A percentile compares a stretch with the other conserved stretches of the same genome.
Conservation (phyloP, 2,797 vertebrate genomes). For the Toxotes lorentzi region DNA sequence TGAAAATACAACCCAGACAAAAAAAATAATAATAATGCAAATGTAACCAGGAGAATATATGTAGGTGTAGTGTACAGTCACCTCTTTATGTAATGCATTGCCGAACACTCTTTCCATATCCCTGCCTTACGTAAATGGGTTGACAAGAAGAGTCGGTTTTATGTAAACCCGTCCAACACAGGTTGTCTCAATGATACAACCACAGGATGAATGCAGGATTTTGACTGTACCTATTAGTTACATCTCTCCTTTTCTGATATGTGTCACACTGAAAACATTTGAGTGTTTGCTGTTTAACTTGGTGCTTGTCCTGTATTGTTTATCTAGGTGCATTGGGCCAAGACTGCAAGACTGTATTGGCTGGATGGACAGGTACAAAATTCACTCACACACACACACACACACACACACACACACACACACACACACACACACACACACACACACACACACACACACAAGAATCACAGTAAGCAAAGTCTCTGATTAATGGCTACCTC, state of each 20-base stretch:
- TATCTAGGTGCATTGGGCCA: constrained; percentile 93
- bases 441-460: constrained; percentile 2
- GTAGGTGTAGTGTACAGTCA: neutral
- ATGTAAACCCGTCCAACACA: neutral
- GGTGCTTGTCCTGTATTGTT: constrained; percentile 40
- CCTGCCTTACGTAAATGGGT: neutral
- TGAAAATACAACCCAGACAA: neutral
- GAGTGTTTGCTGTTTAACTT: constrained; percentile 17
- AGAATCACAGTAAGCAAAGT: constrained; percentile 63
- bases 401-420: neutral
- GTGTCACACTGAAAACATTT: neutral
- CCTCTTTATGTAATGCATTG: neutral
- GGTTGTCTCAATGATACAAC: neutral
- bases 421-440: neutral
- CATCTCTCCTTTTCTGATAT: neutral
- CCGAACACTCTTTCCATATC: neutral
- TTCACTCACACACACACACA: constrained; percentile 13
- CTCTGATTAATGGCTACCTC: constrained; percentile 82
- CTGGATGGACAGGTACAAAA: constrained; percentile 96
- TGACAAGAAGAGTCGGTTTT: neutral
- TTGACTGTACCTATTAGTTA: neutral
- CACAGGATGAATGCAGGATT: neutral
- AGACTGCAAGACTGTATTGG: constrained; percentile 96
- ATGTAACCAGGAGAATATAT: neutral
- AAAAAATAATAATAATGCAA: neutral